Base-by-base conservation (phyloP, 2,888 invertebrate species). In the Drosophila recens region DNA sequence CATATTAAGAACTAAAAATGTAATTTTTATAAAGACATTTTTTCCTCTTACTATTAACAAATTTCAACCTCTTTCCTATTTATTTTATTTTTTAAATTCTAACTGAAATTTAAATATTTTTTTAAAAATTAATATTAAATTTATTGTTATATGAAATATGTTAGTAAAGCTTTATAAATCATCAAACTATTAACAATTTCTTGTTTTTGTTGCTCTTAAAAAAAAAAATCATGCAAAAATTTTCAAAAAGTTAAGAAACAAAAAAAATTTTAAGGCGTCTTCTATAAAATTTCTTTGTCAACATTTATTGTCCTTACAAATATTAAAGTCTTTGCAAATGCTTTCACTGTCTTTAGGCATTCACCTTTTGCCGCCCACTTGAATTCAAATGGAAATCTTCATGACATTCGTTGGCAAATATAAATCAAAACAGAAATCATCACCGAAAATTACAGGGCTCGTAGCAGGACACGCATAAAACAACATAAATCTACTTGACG, bases 401-500 rank as follows among this genome's bases (percentile, higher is more conserved):
- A 10, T 33, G 59, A 52, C 48, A 33, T 56, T 68, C 10, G 53
- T 48, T 54, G 42, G 52, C 46, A 52, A 23, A 51, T 76, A 82
- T 82, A 86, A 82, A 82, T 86, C 86, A 82, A 64, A 77, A 51
- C 53, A 62, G 65, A 75, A 83, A 77, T 83, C 87, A 83, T 82
- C 86, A 72, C 59, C 66, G 65, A 57, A 87, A 56, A 82, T 62
- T 74, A 74, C 69, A 81, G 23, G 57, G 49, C 65, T 38, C 69
- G 23, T 38, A 56, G 45, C 51, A 51, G 54, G 42, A 64, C 67
- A 64, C 67, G 56, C 53, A 73, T 45, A 71, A 48, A 63, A 59
- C 54, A 66, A 69, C 79, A 85, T 85, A 85, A 85, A 85, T 88
- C 87, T 81, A 84, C 81, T 77, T 73, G 71, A 77, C 79, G 77